phyloP scores from a whole-genome alignment of 2,888 invertebrate species.

The Stegana nigrithorax region DNA sequence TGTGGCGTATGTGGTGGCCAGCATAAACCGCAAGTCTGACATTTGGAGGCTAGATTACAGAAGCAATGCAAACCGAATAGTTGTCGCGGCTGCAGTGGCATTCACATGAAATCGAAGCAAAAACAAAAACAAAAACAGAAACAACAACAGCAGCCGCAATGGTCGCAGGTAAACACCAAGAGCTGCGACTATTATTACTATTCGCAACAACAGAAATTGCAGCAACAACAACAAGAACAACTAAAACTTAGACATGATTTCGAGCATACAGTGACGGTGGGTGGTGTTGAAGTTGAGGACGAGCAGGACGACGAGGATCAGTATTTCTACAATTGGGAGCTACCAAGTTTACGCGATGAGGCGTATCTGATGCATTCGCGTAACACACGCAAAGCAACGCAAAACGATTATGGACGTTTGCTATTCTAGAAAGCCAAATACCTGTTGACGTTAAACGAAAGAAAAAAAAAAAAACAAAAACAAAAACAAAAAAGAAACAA shows the following conservation, averaged over 20 bases:
- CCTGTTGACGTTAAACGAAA: not conserved
- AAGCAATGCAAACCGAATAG: slow-evolving; percentile 47
- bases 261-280: no score
- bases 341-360: slow-evolving; percentile 47
- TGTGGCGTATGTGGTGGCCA: slow-evolving; percentile 87
- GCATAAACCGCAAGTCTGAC: slow-evolving; percentile 74
- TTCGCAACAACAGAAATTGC: slow-evolving; percentile 17
- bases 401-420: slow-evolving; percentile 59
- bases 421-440: slow-evolving; percentile 36
- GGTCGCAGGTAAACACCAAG: slow-evolving; percentile 18
- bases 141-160: slow-evolving; percentile 43
- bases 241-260: slow-evolving; percentile 11
- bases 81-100: not conserved
- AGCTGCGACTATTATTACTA: slow-evolving; percentile 21
- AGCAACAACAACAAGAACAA: slow-evolving; percentile 20
- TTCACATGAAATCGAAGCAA: slow-evolving; percentile 32
- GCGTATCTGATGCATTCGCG: slow-evolving; percentile 40
- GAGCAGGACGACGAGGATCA: slow-evolving; percentile 19
- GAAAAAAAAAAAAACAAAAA: slow-evolving; percentile 5
- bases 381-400: slow-evolving; percentile 42
- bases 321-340: slow-evolving; percentile 53
- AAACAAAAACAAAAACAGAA: slow-evolving; percentile 43
- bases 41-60: slow-evolving; percentile 68
- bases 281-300: not conserved
- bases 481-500: not conserved